Conservation (phyloP, 2,113 vertebrate species). For the Lathamus discolor region DNA sequence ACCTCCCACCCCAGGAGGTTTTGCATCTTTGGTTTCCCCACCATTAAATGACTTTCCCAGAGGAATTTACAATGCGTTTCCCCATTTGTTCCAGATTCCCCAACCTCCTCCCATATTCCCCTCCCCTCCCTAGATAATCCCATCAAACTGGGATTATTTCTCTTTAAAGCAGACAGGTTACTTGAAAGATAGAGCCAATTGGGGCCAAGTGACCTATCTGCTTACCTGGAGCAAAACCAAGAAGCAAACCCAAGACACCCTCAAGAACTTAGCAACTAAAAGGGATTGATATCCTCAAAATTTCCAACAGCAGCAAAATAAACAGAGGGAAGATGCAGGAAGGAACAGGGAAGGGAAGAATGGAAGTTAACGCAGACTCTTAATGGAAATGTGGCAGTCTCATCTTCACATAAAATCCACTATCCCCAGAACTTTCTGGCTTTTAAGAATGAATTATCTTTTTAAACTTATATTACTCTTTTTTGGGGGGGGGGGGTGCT, state of each 20-base stretch:
- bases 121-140: conserved; percentile 14
- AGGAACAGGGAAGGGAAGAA: conserved; percentile 2
- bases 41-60: not conserved
- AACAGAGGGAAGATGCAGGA: conserved; percentile 15
- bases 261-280: conserved; percentile 3
- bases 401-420: not conserved
- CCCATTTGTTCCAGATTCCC: not conserved
- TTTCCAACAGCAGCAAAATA: conserved; percentile 51
- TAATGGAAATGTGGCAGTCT: conserved; percentile 2
- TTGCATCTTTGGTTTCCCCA: conserved; percentile 49
- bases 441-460: not conserved
- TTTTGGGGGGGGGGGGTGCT: not conserved
- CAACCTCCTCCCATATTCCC: conserved; percentile 8
- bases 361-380: conserved; percentile 14
- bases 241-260: not conserved
- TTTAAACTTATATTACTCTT: not conserved
- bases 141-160: not conserved
- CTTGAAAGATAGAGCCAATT: not conserved
- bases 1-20: conserved; percentile 18
- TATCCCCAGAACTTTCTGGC: not conserved
- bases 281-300: conserved; percentile 58
- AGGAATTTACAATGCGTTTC: not conserved
- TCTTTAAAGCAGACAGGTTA: conserved; percentile 45
- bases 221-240: conserved; percentile 19
- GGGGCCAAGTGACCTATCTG: conserved; percentile 27